Base-by-base conservation (phyloP, 2,888 invertebrate species). In the Uropetala carovei region DNA sequence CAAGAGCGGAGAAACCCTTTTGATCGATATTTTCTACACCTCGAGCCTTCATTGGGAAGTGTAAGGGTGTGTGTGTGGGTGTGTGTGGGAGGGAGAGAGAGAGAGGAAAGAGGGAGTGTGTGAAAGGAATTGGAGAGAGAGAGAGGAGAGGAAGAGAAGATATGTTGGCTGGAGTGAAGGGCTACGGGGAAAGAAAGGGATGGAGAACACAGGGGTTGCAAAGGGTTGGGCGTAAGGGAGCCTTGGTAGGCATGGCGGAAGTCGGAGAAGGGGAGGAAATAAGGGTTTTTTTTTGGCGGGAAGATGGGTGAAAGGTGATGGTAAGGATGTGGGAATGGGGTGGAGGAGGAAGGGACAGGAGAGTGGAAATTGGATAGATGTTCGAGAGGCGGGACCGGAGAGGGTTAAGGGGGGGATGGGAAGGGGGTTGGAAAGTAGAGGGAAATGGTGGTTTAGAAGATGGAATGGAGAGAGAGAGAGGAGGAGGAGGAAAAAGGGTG, bases 311-410 rank as follows among this genome's bases (percentile, higher is more conserved):
- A 27, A 27, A 75, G 75, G 75, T 75, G 75, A 75, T 27, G 43
- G 43, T 43, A 43, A 43, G 43, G 5, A 5, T 43, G 43, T 43
- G 43, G 43, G 43, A 43, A 43, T 43, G 43, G 43, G 43, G 43
- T 43, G 75, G 75, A 22, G 75, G 75, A 22, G 68, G 22, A 64
- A 64, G 64, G 64, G 64, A 22, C 9, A 18, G 1, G 11, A n/a
- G 68, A 68, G 68, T 68, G 68, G 75, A 75, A 75, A 75, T 75
- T 75, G 75, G 75, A 75, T 75, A 75, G 75, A 75, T 75, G 75
- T 22, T 13, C 9, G 64, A 14, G 64, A 64, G n/a, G 64, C n/a
- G 22, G 22, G 5, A 5, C 5, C 5, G 18, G 18, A 18, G 68
- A 18, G 16, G 68, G 18, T n/a, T 22, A 3, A 10, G 27, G 27